phyloP scores from a whole-genome alignment of 2,797 vertebrate genomes.

The Anas flavirostris region DNA sequence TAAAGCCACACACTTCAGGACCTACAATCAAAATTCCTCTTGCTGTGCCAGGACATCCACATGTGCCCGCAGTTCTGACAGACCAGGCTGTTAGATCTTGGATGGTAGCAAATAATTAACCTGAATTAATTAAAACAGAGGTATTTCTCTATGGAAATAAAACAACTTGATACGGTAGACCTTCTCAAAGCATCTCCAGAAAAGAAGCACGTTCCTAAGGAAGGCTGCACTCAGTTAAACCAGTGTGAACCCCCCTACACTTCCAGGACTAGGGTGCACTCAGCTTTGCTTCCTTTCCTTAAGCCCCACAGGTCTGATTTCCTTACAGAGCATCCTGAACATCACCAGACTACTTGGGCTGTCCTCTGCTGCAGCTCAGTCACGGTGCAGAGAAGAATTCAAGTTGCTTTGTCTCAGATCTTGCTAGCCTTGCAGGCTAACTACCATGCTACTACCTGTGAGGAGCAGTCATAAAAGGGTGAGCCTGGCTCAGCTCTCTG shows the following conservation, averaged over 20 bases:
- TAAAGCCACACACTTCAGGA: not conserved
- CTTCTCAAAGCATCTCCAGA: not conserved
- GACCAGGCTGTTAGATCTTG: not conserved
- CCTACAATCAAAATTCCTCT: not conserved
- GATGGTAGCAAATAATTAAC: not conserved
- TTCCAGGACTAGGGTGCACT: not conserved
- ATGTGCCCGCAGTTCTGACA: not conserved
- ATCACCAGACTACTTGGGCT: not conserved
- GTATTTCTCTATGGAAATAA: not conserved
- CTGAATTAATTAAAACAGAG: not conserved
- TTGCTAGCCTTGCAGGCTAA: not conserved
- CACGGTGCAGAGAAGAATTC: not conserved
- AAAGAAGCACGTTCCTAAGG: not conserved
- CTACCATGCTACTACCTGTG: not conserved
- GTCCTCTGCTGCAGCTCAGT: not conserved
- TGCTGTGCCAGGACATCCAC: not conserved
- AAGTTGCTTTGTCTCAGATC: fast-evolving
- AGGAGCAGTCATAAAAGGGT: not conserved
- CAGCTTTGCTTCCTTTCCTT: not conserved
- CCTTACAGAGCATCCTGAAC: not conserved
- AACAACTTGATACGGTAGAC: not conserved
- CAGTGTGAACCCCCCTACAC: not conserved
- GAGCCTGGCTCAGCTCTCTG: not conserved
- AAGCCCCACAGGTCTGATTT: not conserved
- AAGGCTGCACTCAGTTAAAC: not conserved